These are phyloP conservation scores for Bombylius major DNA, from an alignment of 2,888 invertebrate species.

Conservation along the genomic window DNA sequence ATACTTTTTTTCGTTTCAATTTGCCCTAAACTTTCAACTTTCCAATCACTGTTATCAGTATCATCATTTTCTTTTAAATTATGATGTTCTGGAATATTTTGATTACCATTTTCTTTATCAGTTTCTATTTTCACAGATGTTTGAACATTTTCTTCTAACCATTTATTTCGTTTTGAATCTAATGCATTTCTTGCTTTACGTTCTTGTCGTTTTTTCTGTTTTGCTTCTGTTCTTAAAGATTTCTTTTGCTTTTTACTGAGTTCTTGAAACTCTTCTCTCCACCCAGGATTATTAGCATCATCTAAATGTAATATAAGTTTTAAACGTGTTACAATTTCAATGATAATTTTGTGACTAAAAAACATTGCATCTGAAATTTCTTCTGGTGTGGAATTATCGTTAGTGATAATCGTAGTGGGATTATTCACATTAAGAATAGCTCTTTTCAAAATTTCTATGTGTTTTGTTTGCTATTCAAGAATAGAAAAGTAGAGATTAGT, in stretches of 20 bases:
- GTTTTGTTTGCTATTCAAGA: slow-evolving; percentile 21
- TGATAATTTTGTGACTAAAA: slow-evolving; percentile 26
- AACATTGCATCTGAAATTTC: slow-evolving; percentile 28
- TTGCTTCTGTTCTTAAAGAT: neutral
- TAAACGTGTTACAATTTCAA: slow-evolving; percentile 18
- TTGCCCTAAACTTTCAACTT: neutral
- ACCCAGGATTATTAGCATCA: slow-evolving; percentile 15
- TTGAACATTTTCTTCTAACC: slow-evolving; percentile 24
- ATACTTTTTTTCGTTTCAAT: neutral
- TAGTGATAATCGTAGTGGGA: slow-evolving; percentile 23
- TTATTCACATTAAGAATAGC: slow-evolving; percentile 23
- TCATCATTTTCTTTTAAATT: neutral
- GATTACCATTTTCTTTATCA: neutral
- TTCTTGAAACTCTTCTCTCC: slow-evolving; percentile 25
- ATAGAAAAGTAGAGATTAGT: neutral
- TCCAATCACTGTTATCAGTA: neutral
- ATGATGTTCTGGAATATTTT: neutral
- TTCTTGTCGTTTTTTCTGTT: slow-evolving; percentile 19
- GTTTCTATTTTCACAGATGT: neutral
- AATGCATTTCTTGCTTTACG: slow-evolving; percentile 11
- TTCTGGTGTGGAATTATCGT: slow-evolving; percentile 24
- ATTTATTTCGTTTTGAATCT: slow-evolving; percentile 22
- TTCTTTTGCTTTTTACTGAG: slow-evolving; percentile 22
- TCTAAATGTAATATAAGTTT: slow-evolving; percentile 19
- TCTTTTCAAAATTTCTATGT: slow-evolving; percentile 22